phyloP scores from a whole-genome alignment of 2,113 vertebrate species.

The Motacilla alba region DNA sequence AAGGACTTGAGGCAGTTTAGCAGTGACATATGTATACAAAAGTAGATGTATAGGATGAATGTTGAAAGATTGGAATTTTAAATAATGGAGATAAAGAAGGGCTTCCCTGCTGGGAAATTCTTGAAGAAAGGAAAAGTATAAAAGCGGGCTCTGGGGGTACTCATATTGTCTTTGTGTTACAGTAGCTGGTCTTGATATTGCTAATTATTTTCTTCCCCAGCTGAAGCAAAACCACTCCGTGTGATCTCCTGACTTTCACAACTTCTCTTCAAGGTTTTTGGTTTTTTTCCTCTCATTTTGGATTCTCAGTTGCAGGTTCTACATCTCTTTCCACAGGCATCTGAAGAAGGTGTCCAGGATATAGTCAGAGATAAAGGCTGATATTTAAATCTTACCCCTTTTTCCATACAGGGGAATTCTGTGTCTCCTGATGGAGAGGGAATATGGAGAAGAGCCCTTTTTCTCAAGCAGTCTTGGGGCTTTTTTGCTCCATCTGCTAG shows the following conservation, averaged over 20 bases:
- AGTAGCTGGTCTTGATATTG: background rate
- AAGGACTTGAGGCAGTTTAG: background rate
- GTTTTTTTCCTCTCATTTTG: background rate
- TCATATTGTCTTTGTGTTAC: background rate
- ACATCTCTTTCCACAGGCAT: background rate
- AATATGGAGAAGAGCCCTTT: background rate
- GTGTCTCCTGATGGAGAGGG: background rate
- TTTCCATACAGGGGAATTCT: background rate
- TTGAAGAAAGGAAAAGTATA: background rate
- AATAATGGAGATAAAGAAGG: background rate
- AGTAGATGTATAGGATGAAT: background rate
- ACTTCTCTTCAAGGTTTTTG: background rate
- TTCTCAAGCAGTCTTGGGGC: background rate
- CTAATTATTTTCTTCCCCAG: background rate
- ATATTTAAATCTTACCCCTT: background rate
- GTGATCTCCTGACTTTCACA: background rate
- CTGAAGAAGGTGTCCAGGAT: background rate
- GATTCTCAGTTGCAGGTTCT: conserved; percentile 11
- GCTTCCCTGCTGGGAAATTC: background rate
- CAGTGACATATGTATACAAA: background rate
- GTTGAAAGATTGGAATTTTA: background rate
- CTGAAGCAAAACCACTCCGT: background rate
- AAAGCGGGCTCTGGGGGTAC: background rate
- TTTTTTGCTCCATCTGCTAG: background rate
- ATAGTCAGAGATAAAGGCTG: background rate